A percentile compares a stretch with the other conserved stretches of the same genome.
Conservation (phyloP, 1,140 invertebrate genomes). For the Drosophila seguyi region DNA sequence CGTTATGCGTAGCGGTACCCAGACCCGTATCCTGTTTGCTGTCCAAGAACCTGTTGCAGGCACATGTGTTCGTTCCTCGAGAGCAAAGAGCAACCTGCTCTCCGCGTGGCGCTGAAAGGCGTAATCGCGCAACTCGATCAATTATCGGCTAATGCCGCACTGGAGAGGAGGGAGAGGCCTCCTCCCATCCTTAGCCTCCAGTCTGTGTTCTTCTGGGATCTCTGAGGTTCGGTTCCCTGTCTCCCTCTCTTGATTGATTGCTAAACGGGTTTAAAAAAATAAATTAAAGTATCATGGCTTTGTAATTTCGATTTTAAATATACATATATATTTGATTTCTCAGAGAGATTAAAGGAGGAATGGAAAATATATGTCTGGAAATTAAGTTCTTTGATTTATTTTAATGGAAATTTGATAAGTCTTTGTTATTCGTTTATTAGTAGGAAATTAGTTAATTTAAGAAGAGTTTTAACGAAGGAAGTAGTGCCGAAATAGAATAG, state of each 20-base stretch:
- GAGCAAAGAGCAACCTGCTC: slow-evolving; percentile 1
- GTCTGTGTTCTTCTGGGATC: background rate
- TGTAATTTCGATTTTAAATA: slow-evolving; percentile 4
- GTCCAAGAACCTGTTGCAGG: slow-evolving; percentile 14
- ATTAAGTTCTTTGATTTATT: background rate
- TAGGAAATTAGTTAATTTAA: too few relatives aligned
- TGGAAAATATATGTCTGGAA: background rate
- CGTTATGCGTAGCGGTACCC: slow-evolving; percentile 26
- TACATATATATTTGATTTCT: background rate
- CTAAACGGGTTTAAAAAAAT: slow-evolving; percentile 4
- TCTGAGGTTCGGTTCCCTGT: background rate
- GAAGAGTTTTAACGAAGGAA: too few relatives aligned
- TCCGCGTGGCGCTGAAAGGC: slow-evolving; percentile 11
- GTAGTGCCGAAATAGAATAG: too few relatives aligned
- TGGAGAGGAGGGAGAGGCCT: background rate
- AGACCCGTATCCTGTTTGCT: slow-evolving; percentile 28
- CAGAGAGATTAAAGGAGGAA: background rate
- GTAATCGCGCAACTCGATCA: slow-evolving; percentile 28
- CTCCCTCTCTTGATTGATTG: background rate
- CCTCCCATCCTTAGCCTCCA: background rate
- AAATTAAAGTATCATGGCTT: background rate
- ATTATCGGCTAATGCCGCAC: slow-evolving; percentile 19
- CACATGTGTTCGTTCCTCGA: slow-evolving; percentile 21
- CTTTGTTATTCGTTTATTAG: too few relatives aligned
- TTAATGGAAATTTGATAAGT: background rate